Percentiles rank a stretch among this genome's conserved stretches.
Evolutionary conservation across 2,888 invertebrate species (phyloP).

Genomic region (Arctia plantaginis): DNA sequence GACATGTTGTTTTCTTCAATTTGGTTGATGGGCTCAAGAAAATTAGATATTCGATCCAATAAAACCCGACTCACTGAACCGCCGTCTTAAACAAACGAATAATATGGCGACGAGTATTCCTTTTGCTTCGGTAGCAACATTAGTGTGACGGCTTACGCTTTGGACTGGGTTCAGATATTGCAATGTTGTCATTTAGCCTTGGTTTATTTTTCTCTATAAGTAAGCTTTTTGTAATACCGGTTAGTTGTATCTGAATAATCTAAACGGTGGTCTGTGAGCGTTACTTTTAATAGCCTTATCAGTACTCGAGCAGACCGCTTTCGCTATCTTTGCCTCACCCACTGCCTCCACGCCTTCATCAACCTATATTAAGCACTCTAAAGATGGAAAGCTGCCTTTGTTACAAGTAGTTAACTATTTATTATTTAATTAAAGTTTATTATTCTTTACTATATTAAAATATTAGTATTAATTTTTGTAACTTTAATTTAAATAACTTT

Average conservation of each 20-base stretch:
- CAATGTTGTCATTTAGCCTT: constrained; percentile 55
- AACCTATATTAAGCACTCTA: constrained; percentile 72
- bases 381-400: constrained; percentile 60
- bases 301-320: constrained; percentile 75
- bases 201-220: constrained; percentile 60
- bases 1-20: constrained; percentile 20
- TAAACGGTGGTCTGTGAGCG: constrained; percentile 73
- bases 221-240: constrained; percentile 68
- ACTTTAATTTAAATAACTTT: no score
- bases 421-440: constrained; percentile 8
- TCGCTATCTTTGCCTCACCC: constrained; percentile 67
- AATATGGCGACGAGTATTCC: constrained; percentile 50
- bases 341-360: constrained; percentile 60
- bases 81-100: constrained; percentile 55
- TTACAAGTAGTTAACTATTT: not conserved
- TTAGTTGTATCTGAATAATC: constrained; percentile 73
- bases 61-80: constrained; percentile 55
- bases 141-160: constrained; percentile 56
- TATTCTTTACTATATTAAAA: not conserved
- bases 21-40: constrained; percentile 20
- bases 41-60: constrained; percentile 52
- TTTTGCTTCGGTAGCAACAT: constrained; percentile 61
- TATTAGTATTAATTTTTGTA: not conserved
- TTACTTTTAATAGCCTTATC: constrained; percentile 86
- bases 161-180: constrained; percentile 59